Base-by-base conservation (phyloP, 1,140 invertebrate genomes). In the Hydropsyche tenuis region DNA sequence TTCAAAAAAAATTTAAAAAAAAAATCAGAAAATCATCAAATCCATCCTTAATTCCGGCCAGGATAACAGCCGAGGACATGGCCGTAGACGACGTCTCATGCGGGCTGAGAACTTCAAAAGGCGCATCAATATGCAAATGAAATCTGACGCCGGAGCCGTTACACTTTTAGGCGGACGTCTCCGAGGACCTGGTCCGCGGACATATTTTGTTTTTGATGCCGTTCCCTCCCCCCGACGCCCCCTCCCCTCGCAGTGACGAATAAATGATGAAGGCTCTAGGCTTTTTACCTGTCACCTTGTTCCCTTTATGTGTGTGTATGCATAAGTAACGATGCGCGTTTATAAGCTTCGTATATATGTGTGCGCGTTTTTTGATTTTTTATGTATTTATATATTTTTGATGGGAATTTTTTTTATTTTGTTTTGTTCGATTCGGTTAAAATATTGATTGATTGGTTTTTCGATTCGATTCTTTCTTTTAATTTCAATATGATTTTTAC, bases 111-210 rank as follows among this genome's bases (percentile, higher is more conserved):
- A 73, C 72, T 76, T 73, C 65, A 71, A 63, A 48, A 69, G 73
- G 25, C 51, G 45, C 73, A 77, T 77, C 75, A 77, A 77, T 77
- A 77, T 77, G 75, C 65, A 72, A 77, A 77, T 77, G 75, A 74
- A 77, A 77, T 77, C 70, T 72, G 68, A 60, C 71, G 74, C 30
- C 37, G 64, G 20, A 68, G 48, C 72, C 42, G 72, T 70, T 70
- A 70, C 42, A 70, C 68, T 70, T 70, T 70, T 70, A 70, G 68
- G 68, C 68, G 68, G 68, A 70, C 68, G 68, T 70, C 68, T 70
- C 68, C 11, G 27, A 70, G 68, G 68, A 70, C 68, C 23, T 22
- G 23, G 30, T 37, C 68, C 48, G 68, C 68, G 68, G 68, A 70
- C 68, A 70, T 70, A 70, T 70, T 70, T 56, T 56, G 68, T 70